These are phyloP conservation scores for Ptychodera flava DNA, from an alignment of 35 echinoderm and acorn worm species.

Conservation along the genomic window DNA sequence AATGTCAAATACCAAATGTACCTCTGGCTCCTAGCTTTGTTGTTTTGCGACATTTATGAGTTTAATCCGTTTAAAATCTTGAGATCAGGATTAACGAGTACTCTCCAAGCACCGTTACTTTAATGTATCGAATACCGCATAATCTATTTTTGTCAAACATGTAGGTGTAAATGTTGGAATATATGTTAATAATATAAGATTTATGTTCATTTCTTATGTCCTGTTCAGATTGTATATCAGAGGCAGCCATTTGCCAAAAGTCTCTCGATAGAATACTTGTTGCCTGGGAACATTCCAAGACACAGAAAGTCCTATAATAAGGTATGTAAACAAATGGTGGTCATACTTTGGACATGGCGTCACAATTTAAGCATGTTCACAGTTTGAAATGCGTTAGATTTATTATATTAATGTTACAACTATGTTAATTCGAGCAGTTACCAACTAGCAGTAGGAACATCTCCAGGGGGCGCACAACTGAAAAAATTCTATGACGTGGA, in stretches of 20 bases:
- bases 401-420: background rate
- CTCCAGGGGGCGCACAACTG: constrained; percentile 12
- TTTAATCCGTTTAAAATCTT: too few relatives aligned
- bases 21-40: too few relatives aligned
- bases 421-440: constrained; percentile 8
- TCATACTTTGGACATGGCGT: too few relatives aligned
- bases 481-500: constrained; percentile 9
- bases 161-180: too few relatives aligned
- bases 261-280: constrained; percentile 18
- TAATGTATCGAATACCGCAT: too few relatives aligned
- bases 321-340: background rate
- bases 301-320: constrained; percentile 19
- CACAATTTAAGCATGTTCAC: background rate
- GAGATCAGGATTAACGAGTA: too few relatives aligned
- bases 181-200: too few relatives aligned
- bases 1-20: too few relatives aligned
- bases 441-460: constrained; percentile 22
- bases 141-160: too few relatives aligned
- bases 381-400: background rate
- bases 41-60: too few relatives aligned
- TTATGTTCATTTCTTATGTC: too few relatives aligned
- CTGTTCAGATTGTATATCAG: background rate
- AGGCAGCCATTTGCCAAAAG: constrained; percentile 14
- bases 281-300: constrained; percentile 34
- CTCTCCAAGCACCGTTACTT: too few relatives aligned